Evolutionary conservation across 2,888 invertebrate genomes (phyloP), one percentile per base, ranked within the genome.

Genomic region (Siphonodentalium dalli): DNA sequence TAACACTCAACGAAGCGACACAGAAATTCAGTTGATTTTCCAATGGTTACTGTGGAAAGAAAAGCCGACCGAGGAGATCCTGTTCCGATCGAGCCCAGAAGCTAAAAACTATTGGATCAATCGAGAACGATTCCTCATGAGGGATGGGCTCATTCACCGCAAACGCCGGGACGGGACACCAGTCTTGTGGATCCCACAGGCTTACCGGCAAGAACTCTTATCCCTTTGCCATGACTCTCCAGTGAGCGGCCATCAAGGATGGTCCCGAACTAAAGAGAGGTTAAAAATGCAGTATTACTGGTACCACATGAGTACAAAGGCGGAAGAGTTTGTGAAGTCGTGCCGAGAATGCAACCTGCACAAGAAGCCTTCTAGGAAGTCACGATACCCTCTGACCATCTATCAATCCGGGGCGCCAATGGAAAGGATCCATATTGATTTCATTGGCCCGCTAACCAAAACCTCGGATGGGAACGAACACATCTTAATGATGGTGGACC

Each of bases 361-460:
- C 15, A 46, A 46, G 33, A 46, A 38, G 24, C n/a, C 21, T n/a
- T 11, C 15, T 13, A 35, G 26, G 13, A 20, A 38, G 27, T 35
- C 26, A 21, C 18, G 20, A 24, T 13, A 8, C 13, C 45, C 52
- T 18, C 21, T 52, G 8, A 53, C 20, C 31, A 20, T 95, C 95
- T 76, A 90, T 89, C 24, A 93, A 90, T 84, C 96, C 93, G 72
- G 90, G 88, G 9, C 34, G 18, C 53, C 53, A 4, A 53, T 53
- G 53, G 46, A 53, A 26, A 24, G 53, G 13, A 41, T 53, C 15
- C 53, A 53, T 35, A 34, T 53, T 20, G 53, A 53, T 41, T 53
- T 39, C n/a, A n/a, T 53, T 6, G 53, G 54, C 15, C 54, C 47
- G 18, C 42, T 54, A 26, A 40, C 46, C 4, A 48, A 37, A 24